phyloP scores from a whole-genome alignment of 2,113 vertebrate species.

The Percopsis transmontana region DNA sequence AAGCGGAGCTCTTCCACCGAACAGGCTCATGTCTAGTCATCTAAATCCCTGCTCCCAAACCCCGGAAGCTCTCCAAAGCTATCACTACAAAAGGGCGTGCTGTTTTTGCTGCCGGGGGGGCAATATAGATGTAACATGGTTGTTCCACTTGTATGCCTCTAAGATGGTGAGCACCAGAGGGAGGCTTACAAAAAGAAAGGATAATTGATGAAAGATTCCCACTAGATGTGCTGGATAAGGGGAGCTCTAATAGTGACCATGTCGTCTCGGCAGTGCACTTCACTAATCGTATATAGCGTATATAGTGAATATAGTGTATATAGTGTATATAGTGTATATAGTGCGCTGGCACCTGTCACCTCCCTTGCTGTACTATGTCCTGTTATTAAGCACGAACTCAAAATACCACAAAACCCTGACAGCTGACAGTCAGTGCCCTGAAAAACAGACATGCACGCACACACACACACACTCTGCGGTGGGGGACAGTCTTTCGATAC shows the following conservation, averaged over 20 bases:
- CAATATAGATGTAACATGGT: conserved; percentile 58
- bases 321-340: no score
- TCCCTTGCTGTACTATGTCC: no score
- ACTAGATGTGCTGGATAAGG: conserved; percentile 26
- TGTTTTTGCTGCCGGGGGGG: conserved; percentile 44
- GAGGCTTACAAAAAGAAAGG: conserved; percentile 38
- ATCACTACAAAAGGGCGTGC: conserved; percentile 38
- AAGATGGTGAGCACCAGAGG: conserved; percentile 51
- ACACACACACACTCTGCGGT: conserved; percentile 3
- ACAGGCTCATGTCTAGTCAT: conserved; percentile 28
- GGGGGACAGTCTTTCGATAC: no score
- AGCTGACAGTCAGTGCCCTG: neutral
- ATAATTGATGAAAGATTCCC: conserved; percentile 47
- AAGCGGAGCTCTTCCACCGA: conserved; percentile 46
- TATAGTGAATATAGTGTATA: no score
- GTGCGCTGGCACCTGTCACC: no score
- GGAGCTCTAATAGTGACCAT: no score
- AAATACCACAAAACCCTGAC: neutral
- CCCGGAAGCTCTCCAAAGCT: conserved; percentile 51
- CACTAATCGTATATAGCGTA: no score
- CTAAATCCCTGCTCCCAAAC: conserved; percentile 38
- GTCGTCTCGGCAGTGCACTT: no score
- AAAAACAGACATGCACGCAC: neutral
- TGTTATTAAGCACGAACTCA: neutral
- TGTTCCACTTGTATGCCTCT: conserved; percentile 62